Conservation (phyloP, 2,113 vertebrate genomes). For the Halichoeres trimaculatus region DNA sequence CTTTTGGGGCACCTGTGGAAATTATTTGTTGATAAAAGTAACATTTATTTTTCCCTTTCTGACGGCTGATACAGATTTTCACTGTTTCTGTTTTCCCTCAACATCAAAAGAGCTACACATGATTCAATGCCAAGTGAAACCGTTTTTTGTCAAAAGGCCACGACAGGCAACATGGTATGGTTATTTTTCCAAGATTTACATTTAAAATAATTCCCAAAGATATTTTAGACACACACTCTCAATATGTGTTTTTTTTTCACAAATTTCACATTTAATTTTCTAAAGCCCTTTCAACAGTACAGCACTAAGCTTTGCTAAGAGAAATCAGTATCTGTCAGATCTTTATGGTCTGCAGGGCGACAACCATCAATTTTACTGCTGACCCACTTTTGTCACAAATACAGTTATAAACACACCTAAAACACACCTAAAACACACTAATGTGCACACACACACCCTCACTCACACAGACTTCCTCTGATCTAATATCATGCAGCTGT, state of each 20-base stretch:
- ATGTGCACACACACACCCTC: conserved; percentile 13
- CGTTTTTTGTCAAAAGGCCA: too few species aligned
- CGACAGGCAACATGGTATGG: too few species aligned
- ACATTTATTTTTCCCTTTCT: too few species aligned
- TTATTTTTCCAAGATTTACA: not conserved
- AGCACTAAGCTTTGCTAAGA: conserved; percentile 13
- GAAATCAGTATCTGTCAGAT: conserved; percentile 38
- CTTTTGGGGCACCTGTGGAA: too few species aligned
- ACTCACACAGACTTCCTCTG: conserved; percentile 17
- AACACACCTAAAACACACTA: not conserved
- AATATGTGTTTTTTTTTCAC: not conserved
- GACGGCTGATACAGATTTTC: too few species aligned
- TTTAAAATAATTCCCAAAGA: not conserved
- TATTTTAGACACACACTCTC: not conserved
- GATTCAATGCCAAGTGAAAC: too few species aligned
- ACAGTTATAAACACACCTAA: conserved; percentile 31
- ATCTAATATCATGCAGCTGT: conserved; percentile 51
- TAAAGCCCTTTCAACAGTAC: conserved; percentile 4
- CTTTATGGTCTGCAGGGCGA: conserved; percentile 31
- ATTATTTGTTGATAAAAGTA: too few species aligned
- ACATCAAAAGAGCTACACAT: too few species aligned
- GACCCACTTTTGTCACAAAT: conserved; percentile 47
- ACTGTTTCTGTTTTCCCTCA: too few species aligned
- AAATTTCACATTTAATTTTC: not conserved
- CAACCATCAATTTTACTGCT: conserved; percentile 54